Conservation (phyloP, 2,888 invertebrate species). For the Zygothrica quintamaculata region DNA sequence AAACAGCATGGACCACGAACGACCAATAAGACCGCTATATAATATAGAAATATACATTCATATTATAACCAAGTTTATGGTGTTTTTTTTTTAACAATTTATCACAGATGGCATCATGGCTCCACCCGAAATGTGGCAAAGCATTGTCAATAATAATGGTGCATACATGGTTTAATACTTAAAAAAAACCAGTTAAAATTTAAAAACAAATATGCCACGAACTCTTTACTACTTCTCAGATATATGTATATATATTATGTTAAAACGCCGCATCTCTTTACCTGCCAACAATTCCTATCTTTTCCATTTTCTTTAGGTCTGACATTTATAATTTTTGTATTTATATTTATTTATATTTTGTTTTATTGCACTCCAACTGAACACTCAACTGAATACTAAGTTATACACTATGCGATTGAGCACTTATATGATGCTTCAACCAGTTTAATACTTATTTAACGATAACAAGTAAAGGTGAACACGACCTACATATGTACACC, state of each 20-base stretch:
- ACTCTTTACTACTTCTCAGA: too few species aligned
- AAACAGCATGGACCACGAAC: conserved; percentile 99
- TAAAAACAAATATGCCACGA: too few species aligned
- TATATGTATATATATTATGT: conserved; percentile 4
- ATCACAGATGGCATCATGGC: too few species aligned
- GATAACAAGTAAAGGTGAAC: conserved; percentile 74
- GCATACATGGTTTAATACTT: too few species aligned
- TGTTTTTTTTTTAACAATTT: too few species aligned
- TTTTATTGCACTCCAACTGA: conserved; percentile 6
- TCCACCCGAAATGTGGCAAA: too few species aligned
- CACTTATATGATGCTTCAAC: conserved; percentile 46
- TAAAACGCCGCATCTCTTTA: conserved; percentile 77
- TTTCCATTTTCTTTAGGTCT: conserved; percentile 86
- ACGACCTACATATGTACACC: conserved; percentile 54
- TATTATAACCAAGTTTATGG: background rate
- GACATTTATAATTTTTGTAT: conserved; percentile 62
- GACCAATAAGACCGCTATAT: conserved; percentile 95
- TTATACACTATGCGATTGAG: conserved; percentile 48
- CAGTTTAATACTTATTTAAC: conserved; percentile 64
- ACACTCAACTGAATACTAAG: conserved; percentile 36
- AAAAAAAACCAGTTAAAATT: too few species aligned
- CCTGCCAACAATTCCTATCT: conserved; percentile 92
- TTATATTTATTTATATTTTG: background rate
- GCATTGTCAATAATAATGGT: background rate
- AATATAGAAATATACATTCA: too few species aligned